These are phyloP conservation scores for Malurus alboscapulatus DNA, from an alignment of 2,113 vertebrate genomes.

Conservation along the genomic window DNA sequence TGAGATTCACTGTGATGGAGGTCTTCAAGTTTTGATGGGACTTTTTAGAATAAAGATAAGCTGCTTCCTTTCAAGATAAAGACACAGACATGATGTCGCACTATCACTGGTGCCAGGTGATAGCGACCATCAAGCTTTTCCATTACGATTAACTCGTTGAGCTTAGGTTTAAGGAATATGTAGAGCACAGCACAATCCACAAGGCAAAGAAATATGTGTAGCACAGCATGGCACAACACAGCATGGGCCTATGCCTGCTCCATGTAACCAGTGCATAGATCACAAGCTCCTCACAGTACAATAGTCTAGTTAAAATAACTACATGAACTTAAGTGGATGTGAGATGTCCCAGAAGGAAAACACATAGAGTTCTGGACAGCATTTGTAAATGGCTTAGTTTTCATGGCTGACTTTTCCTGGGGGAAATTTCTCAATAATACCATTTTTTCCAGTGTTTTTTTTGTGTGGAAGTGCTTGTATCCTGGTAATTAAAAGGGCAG, in stretches of 20 bases:
- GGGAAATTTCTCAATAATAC: background rate
- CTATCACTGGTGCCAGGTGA: background rate
- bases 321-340: background rate
- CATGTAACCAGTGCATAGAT: background rate
- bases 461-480: background rate
- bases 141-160: background rate
- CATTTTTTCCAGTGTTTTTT: background rate
- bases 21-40: background rate
- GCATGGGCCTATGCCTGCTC: rapidly evolving
- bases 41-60: background rate
- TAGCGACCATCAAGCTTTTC: background rate
- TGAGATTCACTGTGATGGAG: background rate
- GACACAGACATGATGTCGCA: background rate
- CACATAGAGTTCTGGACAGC: background rate
- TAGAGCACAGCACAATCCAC: background rate
- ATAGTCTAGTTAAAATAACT: background rate
- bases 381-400: background rate
- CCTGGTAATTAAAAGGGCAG: background rate
- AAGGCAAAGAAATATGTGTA: background rate
- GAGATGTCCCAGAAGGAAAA: background rate
- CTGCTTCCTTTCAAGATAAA: background rate
- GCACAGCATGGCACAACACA: background rate
- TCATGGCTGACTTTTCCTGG: background rate
- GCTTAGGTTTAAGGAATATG: background rate
- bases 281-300: background rate